These are phyloP conservation scores for Chymomyza amoena DNA, from an alignment of 2,888 invertebrate genomes.

Conservation along the genomic window DNA sequence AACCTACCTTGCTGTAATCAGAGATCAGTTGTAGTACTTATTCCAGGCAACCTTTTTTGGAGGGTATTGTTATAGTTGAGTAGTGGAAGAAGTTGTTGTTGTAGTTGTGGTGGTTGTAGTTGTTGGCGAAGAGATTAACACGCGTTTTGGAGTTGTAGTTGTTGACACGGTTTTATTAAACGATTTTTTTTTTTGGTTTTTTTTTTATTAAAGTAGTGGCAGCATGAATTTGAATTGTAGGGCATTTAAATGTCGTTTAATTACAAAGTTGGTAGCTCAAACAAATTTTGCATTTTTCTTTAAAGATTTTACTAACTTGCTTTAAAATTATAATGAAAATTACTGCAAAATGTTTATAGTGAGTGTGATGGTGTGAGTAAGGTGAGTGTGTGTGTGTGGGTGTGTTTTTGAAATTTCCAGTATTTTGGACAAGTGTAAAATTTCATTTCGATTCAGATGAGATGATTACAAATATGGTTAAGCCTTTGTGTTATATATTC, in stretches of 20 bases:
- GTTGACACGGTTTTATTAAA: slow-evolving; percentile 65
- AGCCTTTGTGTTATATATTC: slow-evolving; percentile 77
- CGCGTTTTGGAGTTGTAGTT: slow-evolving; percentile 71
- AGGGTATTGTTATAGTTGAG: slow-evolving; percentile 72
- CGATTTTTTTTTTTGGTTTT: slow-evolving; percentile 28
- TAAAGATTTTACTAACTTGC: slow-evolving; percentile 35
- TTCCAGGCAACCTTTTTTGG: slow-evolving; percentile 79
- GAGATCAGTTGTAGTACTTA: slow-evolving; percentile 79
- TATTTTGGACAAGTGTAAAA: slow-evolving; percentile 56
- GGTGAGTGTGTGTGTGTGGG: slow-evolving; percentile 8
- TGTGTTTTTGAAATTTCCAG: slow-evolving; percentile 9
- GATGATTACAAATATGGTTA: slow-evolving; percentile 79
- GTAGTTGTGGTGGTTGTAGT: slow-evolving; percentile 60
- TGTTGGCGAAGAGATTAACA: slow-evolving; percentile 78
- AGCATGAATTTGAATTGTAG: slow-evolving; percentile 61
- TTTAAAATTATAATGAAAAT: slow-evolving; percentile 54
- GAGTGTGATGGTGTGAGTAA: slow-evolving; percentile 10
- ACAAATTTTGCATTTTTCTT: slow-evolving; percentile 23
- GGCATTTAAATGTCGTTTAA: slow-evolving; percentile 53
- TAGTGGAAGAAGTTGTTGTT: slow-evolving; percentile 35
- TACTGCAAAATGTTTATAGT: slow-evolving; percentile 58
- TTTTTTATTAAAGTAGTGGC: slow-evolving; percentile 57
- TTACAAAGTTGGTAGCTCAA: slow-evolving; percentile 51
- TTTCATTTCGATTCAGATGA: slow-evolving; percentile 77
- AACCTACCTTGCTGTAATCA: slow-evolving; percentile 74